A percentile compares a stretch with the other conserved stretches of the same genome.
Conservation (phyloP, 1,140 invertebrate genomes). For the Odontomachus brunneus region DNA sequence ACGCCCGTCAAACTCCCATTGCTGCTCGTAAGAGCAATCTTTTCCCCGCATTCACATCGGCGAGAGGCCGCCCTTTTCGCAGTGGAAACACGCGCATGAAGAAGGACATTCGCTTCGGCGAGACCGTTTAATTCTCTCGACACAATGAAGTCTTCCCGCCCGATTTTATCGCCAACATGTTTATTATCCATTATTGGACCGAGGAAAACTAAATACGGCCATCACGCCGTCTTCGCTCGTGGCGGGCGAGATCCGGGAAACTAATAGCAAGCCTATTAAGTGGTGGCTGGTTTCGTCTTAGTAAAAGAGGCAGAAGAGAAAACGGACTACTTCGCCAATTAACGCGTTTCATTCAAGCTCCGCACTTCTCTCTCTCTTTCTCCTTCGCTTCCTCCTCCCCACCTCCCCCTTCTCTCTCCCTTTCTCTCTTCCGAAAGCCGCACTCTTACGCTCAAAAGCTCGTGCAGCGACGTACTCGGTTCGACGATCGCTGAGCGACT, state of each 20-base stretch:
- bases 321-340: slow-evolving; percentile 28
- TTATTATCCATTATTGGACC: slow-evolving; percentile 35
- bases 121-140: slow-evolving; percentile 27
- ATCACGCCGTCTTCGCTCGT: neutral
- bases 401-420: too few species aligned
- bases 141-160: neutral
- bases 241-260: slow-evolving; percentile 2
- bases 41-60: neutral
- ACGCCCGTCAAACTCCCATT: neutral
- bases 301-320: neutral
- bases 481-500: slow-evolving; percentile 32
- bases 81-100: neutral
- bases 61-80: neutral
- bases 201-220: slow-evolving; percentile 2
- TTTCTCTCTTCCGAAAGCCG: neutral
- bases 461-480: slow-evolving; percentile 7
- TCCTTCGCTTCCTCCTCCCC: neutral
- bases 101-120: neutral
- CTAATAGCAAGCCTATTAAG: slow-evolving; percentile 46
- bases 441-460: slow-evolving; percentile 34
- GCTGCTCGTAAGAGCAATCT: neutral
- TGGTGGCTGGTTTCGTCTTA: slow-evolving; percentile 17
- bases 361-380: slow-evolving; percentile 25
- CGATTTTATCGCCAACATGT: slow-evolving; percentile 16
- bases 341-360: slow-evolving; percentile 48